Evolutionary conservation across 2,113 vertebrate species (phyloP), one percentile per base, ranked within the genome.

Genomic region (Columba janthina): DNA sequence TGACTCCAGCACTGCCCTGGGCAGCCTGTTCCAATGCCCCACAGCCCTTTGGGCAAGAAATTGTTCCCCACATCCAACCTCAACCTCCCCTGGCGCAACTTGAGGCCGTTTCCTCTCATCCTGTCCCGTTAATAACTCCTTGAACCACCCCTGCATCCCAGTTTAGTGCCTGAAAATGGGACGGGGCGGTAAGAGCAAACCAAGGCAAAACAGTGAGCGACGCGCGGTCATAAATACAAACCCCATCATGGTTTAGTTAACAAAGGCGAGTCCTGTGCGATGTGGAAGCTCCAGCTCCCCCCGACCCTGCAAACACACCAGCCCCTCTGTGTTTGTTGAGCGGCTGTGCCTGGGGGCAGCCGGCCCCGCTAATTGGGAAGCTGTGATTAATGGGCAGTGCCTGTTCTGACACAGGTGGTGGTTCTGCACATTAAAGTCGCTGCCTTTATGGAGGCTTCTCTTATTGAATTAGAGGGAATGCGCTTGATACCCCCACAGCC

Each of bases 341-440:
- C 2, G 71, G 88, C 89, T 36, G 44, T 46, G 94, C 95, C 90
- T 50, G 84, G 69, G 96, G 98, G 98, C 97, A 91, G 97, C 95
- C 53, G 95, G 89, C 72, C 92, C 57, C 40, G 97, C 94, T 98
- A 98, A 99, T 99, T 98, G 98, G 98, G 97, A 98, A 97, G 98
- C 98, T 97, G 93, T 99, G 99, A 99, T 99, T 97, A 98, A 99
- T 98, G 98, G 98, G 97, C 77, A 95, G 97, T 95, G 98, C 97
- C 97, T 98, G 96, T 95, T 95, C 90, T 89, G 97, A 98, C 98
- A 98, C 98, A 98, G 98, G 98, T 98, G 98, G 86, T 95, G 96
- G 93, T 96, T 96, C 95, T 94, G 91, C 84, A n/a, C 94, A 95
- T 94, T 96, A 97, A 96, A 97, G 98, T 95, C 96, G 72, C 88